Conservation (phyloP, 1,140 invertebrate genomes). For the Liolophura sinensis region DNA sequence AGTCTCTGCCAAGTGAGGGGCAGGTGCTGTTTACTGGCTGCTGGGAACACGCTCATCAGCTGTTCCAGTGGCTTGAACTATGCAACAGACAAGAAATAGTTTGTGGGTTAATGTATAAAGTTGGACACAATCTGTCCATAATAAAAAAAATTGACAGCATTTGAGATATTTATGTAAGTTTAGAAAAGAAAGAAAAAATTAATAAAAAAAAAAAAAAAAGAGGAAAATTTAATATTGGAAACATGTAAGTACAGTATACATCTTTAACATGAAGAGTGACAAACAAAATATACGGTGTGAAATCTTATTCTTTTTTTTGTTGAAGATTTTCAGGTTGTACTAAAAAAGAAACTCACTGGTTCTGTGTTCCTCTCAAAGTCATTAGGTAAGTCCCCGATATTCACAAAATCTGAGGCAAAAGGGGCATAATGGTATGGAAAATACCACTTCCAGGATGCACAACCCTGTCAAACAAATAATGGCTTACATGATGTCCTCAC, state of each 20-base stretch:
- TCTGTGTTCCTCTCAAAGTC: conserved; percentile 86
- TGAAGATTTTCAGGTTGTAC: too few species aligned
- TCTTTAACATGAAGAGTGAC: too few species aligned
- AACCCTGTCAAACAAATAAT: conserved; percentile 69
- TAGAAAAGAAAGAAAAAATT: too few species aligned
- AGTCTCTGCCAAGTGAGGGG: conserved; percentile 91
- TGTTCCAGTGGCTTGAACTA: conserved; percentile 97
- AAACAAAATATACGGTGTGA: too few species aligned
- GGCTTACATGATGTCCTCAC: too few species aligned
- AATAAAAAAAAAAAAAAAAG: too few species aligned
- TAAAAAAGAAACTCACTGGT: conserved; percentile 68
- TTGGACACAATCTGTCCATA: too few species aligned
- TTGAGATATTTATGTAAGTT: conserved; percentile 3
- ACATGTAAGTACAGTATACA: too few species aligned
- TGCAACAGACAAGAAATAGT: conserved; percentile 41
- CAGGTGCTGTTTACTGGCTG: conserved; percentile 91
- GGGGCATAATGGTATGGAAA: conserved; percentile 99
- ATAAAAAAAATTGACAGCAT: conserved; percentile 1
- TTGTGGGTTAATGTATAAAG: not conserved
- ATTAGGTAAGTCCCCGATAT: conserved; percentile 82
- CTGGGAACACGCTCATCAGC: conserved; percentile 99
- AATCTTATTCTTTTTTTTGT: not conserved
- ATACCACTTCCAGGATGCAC: conserved; percentile 99
- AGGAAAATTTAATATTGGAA: too few species aligned
- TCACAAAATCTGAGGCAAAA: conserved; percentile 98